Percentiles rank a stretch among this genome's conserved stretches.
Conservation (phyloP, 2,888 invertebrate genomes). For the Branchipolynoe longqiensis region DNA sequence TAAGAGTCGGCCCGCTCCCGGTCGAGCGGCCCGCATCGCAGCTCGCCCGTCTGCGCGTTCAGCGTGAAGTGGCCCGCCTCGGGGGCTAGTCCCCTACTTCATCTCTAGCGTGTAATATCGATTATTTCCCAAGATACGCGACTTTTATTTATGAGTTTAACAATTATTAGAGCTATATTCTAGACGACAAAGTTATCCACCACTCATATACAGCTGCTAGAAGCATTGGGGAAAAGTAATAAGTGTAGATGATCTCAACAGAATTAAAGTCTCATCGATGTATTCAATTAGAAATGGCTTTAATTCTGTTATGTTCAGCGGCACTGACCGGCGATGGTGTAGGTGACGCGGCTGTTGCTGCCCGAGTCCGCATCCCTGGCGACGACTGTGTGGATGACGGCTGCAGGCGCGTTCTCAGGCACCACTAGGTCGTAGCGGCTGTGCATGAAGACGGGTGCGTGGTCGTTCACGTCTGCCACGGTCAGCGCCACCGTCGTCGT, state of each 20-base stretch:
- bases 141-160: too few relatives aligned
- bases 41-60: constrained; percentile 89
- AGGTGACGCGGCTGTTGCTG: constrained; percentile 91
- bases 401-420: constrained; percentile 89
- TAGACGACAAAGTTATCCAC: too few relatives aligned
- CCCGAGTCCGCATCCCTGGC: constrained; percentile 93
- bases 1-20: constrained; percentile 91
- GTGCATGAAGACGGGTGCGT: constrained; percentile 90
- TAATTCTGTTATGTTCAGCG: too few relatives aligned
- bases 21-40: constrained; percentile 92
- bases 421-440: constrained; percentile 46
- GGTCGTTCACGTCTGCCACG: constrained; percentile 93
- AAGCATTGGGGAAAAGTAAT: too few relatives aligned
- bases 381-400: constrained; percentile 90
- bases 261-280: too few relatives aligned
- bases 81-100: too few relatives aligned
- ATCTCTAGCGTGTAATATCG: too few relatives aligned
- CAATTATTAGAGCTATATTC: too few relatives aligned
- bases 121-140: too few relatives aligned
- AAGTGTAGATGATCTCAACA: too few relatives aligned
- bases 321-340: constrained; percentile 92
- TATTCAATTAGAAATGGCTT: too few relatives aligned
- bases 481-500: constrained; percentile 89
- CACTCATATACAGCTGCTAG: too few relatives aligned
- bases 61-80: constrained; percentile 93